Evolutionary conservation across 92 coral and sea anemone species (phyloP), one percentile per base, ranked within the genome.

Genomic region (Montipora capitata): DNA sequence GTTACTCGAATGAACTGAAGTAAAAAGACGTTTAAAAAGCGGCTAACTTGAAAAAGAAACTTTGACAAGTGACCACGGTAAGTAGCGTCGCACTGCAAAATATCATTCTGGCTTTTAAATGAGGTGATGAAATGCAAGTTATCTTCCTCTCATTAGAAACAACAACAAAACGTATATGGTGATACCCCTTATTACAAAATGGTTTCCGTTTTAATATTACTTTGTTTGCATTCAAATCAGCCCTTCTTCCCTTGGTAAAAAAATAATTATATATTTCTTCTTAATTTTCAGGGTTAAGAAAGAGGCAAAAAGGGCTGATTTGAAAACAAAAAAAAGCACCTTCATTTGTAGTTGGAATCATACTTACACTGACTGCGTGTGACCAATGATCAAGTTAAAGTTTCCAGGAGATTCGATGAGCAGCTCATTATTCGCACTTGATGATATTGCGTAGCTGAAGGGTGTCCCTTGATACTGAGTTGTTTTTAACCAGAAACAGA

Each of bases 401-500:
- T 9, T 7, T 7, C 7, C 39, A 0, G 61, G 61, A 48, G 0
- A 1, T 2, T 2, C 18, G 16, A 73, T 6, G 7, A 73, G 5
- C 15, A 73, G n/a, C 35, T 73, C 77, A 9, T 73, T 73, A 18
- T 73, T 16, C 58, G 7, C 10, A 2, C 15, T 7, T n/a, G 18
- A 11, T 18, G 77, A n/a, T 73, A 27, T 15, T 8, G 77, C 77
- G 40, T 73, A 73, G 61, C 77, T 73, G 61, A 73, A 73, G 7
- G 77, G 77, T 16, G 77, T 18, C 15, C 59, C 58, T 1, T 5
- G 1, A 15, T 4, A 7, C 2, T 27, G 4, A 1, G 77, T 0
- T 2, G 77, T 73, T 16, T 73, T 73, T 35, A 73, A 8, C 77
- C 77, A 73, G 11, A 73, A 73, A 20, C 77, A 73, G 7, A 73